These are phyloP conservation scores for Akabosia matsudoensis DNA, from an alignment of 1,140 invertebrate species.

Conservation along the genomic window DNA sequence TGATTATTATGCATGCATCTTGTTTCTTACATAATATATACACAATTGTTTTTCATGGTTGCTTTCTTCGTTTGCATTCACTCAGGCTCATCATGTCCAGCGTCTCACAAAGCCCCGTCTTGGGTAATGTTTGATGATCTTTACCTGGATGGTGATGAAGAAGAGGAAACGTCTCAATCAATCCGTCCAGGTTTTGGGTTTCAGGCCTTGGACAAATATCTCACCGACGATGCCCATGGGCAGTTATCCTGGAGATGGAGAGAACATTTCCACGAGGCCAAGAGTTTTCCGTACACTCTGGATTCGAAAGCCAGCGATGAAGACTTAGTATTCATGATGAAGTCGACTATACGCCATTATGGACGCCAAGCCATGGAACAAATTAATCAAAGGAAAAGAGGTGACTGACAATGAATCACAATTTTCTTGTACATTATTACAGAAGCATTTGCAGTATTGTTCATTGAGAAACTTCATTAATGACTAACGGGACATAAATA, in stretches of 20 bases:
- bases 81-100: constrained; percentile 16
- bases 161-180: constrained; percentile 20
- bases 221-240: constrained; percentile 30
- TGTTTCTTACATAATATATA: not conserved
- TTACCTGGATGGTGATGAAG: constrained; percentile 37
- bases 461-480: no score
- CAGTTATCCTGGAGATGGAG: constrained; percentile 32
- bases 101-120: constrained; percentile 39
- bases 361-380: constrained; percentile 32
- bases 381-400: constrained; percentile 26
- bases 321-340: constrained; percentile 36
- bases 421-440: not conserved
- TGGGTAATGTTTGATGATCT: constrained; percentile 39
- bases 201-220: constrained; percentile 35
- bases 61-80: no score
- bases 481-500: no score
- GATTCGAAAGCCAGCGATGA: constrained; percentile 38
- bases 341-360: constrained; percentile 35
- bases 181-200: constrained; percentile 32
- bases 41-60: not conserved
- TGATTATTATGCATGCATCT: not conserved
- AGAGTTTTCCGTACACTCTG: constrained; percentile 34
- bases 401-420: constrained; percentile 15
- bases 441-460: no score
- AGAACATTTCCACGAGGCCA: constrained; percentile 30